These are phyloP conservation scores for Entomyzon cyanotis DNA, from an alignment of 2,113 vertebrate genomes.

Conservation along the genomic window DNA sequence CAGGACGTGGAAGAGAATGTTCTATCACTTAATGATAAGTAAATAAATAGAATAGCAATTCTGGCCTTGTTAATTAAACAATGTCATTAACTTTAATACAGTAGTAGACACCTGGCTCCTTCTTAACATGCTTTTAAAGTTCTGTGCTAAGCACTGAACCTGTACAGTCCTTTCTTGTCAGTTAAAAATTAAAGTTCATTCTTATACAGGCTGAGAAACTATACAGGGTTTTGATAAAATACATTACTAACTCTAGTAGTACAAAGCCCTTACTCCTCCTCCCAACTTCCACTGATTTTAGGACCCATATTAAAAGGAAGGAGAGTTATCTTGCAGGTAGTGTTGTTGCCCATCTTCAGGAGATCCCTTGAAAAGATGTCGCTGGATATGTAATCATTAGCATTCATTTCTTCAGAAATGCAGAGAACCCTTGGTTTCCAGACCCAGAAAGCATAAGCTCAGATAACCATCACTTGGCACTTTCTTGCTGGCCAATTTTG, in stretches of 20 bases:
- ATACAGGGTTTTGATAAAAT: background rate
- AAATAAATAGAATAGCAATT: conserved; percentile 27
- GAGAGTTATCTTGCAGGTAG: background rate
- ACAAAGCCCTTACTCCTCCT: background rate
- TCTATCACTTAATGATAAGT: background rate
- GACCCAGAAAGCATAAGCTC: background rate
- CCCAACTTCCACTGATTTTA: background rate
- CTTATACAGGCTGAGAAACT: background rate
- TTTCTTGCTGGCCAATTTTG: background rate
- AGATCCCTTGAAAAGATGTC: background rate
- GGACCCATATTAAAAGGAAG: background rate
- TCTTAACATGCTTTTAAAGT: background rate
- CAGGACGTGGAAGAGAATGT: conserved; percentile 27
- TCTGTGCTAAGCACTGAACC: background rate
- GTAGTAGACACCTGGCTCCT: background rate
- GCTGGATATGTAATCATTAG: background rate
- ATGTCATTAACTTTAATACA: background rate
- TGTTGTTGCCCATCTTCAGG: background rate
- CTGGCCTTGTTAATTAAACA: background rate
- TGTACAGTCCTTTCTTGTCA: background rate
- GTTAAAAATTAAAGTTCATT: background rate
- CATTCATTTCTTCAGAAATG: background rate
- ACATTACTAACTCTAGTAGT: background rate
- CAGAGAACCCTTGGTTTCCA: background rate
- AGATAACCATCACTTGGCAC: background rate